A percentile compares a stretch with the other conserved stretches of the same genome.
phyloP scores from a whole-genome alignment of 1,140 invertebrate genomes.

The Drosophila santomea region DNA sequence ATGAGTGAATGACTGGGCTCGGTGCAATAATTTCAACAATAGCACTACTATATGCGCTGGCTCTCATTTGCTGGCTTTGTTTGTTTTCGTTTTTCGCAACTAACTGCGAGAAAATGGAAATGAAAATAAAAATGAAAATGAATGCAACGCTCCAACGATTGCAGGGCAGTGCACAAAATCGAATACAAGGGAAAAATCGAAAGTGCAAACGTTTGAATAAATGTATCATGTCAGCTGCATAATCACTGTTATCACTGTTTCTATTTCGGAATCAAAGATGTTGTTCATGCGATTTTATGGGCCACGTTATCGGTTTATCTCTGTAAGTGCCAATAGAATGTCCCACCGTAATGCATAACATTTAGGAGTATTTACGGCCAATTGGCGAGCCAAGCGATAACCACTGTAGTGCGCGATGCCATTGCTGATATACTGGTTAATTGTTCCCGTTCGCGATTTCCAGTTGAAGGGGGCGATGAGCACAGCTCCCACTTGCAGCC shows the following conservation, averaged over 20 bases:
- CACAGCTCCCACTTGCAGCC: conserved; percentile 16
- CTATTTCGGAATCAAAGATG: background rate
- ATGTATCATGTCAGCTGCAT: too few relatives aligned
- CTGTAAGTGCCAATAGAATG: background rate
- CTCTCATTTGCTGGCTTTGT: conserved; percentile 18
- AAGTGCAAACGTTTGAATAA: conserved; percentile 3
- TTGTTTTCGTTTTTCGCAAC: conserved; percentile 32
- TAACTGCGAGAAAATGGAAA: conserved; percentile 45
- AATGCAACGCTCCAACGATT: conserved; percentile 52
- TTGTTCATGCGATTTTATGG: background rate
- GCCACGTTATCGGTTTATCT: too few relatives aligned
- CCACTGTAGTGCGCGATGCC: conserved; percentile 29
- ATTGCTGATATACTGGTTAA: conserved; percentile 38
- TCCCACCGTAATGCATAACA: too few relatives aligned
- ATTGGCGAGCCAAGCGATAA: conserved; percentile 25
- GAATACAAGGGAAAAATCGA: conserved; percentile 22
- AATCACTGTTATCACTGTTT: too few relatives aligned
- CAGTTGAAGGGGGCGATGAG: background rate
- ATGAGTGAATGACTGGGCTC: background rate
- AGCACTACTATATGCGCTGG: background rate
- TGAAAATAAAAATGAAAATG: conserved; percentile 48
- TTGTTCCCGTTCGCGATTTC: conserved; percentile 26
- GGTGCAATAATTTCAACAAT: conserved; percentile 29
- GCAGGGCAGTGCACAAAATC: conserved; percentile 40
- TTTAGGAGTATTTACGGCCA: too few relatives aligned